Percentiles rank a stretch among this genome's conserved stretches.
Evolutionary conservation across 2,888 invertebrate genomes (phyloP).

Genomic region (Tetragonisca angustula): DNA sequence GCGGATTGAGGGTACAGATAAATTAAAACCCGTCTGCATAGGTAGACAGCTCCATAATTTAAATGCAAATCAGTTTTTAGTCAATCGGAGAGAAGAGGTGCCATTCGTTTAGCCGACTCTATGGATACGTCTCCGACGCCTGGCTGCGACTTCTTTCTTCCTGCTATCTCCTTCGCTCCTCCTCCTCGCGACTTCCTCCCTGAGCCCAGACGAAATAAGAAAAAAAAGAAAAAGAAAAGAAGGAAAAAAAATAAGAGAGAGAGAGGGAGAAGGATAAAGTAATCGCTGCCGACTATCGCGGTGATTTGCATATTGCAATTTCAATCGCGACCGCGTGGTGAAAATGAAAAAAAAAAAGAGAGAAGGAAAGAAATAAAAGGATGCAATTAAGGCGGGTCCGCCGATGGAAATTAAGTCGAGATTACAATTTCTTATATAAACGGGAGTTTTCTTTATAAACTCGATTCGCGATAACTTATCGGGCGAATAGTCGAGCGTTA

Average conservation of each 20-base stretch:
- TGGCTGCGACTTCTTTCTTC: slow-evolving; percentile 55
- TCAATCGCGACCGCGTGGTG: slow-evolving; percentile 1
- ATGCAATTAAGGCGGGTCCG: slow-evolving; percentile 25
- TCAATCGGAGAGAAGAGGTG: slow-evolving; percentile 63
- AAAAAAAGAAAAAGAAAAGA: background rate
- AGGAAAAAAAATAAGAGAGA: background rate
- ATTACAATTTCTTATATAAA: background rate
- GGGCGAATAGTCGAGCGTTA: background rate
- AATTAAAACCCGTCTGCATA: slow-evolving; percentile 68
- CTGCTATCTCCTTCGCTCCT: background rate
- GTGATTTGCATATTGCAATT: slow-evolving; percentile 44
- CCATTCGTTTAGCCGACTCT: slow-evolving; percentile 58
- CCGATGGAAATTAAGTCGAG: background rate
- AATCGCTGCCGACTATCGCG: slow-evolving; percentile 30
- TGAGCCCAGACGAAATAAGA: slow-evolving; percentile 8
- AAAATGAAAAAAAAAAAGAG: background rate
- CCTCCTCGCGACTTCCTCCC: slow-evolving; percentile 11
- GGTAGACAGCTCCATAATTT: slow-evolving; percentile 68
- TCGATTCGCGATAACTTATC: background rate
- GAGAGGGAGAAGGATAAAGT: background rate
- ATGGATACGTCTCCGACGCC: slow-evolving; percentile 2
- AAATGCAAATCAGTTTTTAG: slow-evolving; percentile 73
- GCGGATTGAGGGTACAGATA: slow-evolving; percentile 67
- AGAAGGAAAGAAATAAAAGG: background rate
- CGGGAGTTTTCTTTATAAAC: background rate